Evolutionary conservation across 2,113 vertebrate species (phyloP), one percentile per base, ranked within the genome.

Genomic region (Ochotona princeps): DNA sequence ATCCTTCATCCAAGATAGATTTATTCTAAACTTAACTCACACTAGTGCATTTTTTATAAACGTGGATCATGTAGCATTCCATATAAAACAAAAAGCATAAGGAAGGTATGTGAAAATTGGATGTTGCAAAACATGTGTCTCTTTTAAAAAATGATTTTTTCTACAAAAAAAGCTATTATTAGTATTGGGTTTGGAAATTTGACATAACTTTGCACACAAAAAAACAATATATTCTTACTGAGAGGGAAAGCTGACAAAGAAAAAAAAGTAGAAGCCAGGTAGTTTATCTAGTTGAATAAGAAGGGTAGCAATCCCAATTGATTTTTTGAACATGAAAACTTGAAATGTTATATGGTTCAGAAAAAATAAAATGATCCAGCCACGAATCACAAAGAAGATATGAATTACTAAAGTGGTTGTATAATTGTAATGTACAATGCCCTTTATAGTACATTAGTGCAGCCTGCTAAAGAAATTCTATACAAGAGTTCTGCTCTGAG

Each of bases 331-430:
- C n/a, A 84, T 81, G 8, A 96, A 95, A 95, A 82, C 1, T 44
- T 93, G 8, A 51, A 95, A 84, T 84, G 18, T 0, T 79, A 18
- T 94, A 92, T 92, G 89, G 47, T 44, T 28, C 1, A 2, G 47
- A 87, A 25, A 88, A 67, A 96, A 96, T 51, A 81, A 91, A 81
- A 10, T 84, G 90, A 89, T 93, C n/a, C 6, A 89, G 28, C 23
- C 23, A 92, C 95, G 25, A 94, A 57, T 47, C 2, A 66, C 38
- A 35, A 84, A 5, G 2, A 61, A 8, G 44, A 60, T 81, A 91
- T 83, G 60, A 84, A 92, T 70, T 91, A 90, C 12, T 18, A 47
- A 10, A 14, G 12, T 83, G 17, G 94, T 87, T 91, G 25, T 28
- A 69, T 93, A 60, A 96, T 32, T 94, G 44, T 51, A 38, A 91